Evolutionary conservation across 2,113 vertebrate species (phyloP).

Genomic region (Calyptommatus sinebrachiatus): DNA sequence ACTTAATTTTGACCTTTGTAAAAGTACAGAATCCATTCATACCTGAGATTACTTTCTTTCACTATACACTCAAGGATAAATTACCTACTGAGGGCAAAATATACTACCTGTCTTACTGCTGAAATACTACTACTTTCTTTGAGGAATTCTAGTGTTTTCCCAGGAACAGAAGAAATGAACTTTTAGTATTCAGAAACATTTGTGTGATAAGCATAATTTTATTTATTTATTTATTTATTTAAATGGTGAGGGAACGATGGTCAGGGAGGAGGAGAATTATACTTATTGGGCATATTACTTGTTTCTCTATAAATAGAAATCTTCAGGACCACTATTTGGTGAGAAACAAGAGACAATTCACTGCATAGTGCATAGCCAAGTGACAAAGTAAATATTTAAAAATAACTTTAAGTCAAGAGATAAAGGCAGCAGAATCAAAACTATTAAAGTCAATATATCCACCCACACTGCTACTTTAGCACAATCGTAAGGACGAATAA

Average conservation of each 20-base stretch:
- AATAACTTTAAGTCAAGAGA: no score
- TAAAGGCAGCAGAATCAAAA: no score
- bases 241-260: no score
- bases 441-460: no score
- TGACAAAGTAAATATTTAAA: no score
- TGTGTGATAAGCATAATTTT: neutral
- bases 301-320: neutral
- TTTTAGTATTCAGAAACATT: neutral
- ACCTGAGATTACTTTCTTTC: neutral
- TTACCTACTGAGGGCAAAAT: neutral
- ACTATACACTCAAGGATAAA: neutral
- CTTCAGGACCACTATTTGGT: neutral
- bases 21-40: neutral
- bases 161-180: neutral
- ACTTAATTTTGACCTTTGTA: conserved; percentile 7
- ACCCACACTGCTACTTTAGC: no score
- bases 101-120: neutral
- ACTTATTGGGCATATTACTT: no score
- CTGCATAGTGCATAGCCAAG: no score
- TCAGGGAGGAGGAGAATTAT: neutral
- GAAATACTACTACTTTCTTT: neutral
- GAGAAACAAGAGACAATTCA: neutral
- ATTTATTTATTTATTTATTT: neutral
- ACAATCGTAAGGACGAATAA: no score
- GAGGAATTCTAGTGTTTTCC: conserved; percentile 1